These are phyloP conservation scores for Leucozona laternaria DNA, from an alignment of 2,888 invertebrate genomes.

Conservation along the genomic window DNA sequence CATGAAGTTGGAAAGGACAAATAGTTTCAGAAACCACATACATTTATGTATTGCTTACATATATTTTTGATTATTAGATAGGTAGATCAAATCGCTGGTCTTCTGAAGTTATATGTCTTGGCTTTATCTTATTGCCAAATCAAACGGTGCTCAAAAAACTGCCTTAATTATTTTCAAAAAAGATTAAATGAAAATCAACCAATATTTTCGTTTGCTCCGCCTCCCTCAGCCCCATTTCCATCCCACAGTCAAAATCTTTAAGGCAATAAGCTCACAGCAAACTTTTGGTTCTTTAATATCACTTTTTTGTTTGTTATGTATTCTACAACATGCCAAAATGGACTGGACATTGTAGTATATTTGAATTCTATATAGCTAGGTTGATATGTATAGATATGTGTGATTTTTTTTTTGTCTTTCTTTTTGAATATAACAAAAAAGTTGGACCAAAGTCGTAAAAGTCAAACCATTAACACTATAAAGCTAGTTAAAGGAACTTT, in stretches of 20 bases:
- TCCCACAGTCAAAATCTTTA: background rate
- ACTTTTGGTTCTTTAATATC: background rate
- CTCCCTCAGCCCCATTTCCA: too few relatives aligned
- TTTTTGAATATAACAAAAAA: background rate
- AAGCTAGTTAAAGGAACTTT: slow-evolving; percentile 26
- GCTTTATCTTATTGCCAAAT: too few relatives aligned
- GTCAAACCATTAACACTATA: slow-evolving; percentile 21
- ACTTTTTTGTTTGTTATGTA: background rate
- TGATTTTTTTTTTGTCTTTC: background rate
- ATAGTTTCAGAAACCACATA: too few relatives aligned
- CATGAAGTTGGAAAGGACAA: background rate
- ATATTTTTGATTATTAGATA: too few relatives aligned
- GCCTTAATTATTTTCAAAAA: too few relatives aligned
- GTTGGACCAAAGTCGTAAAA: slow-evolving; percentile 16
- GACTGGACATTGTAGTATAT: background rate
- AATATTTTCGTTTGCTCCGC: background rate
- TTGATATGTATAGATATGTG: too few relatives aligned
- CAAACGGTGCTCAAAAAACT: too few relatives aligned
- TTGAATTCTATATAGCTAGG: background rate
- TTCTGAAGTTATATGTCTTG: too few relatives aligned
- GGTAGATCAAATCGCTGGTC: too few relatives aligned
- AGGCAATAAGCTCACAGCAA: background rate
- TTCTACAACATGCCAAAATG: background rate
- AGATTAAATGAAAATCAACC: background rate
- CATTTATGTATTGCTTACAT: too few relatives aligned